Base-by-base conservation (phyloP, 1,140 invertebrate species). In the Eumaeus atala region DNA sequence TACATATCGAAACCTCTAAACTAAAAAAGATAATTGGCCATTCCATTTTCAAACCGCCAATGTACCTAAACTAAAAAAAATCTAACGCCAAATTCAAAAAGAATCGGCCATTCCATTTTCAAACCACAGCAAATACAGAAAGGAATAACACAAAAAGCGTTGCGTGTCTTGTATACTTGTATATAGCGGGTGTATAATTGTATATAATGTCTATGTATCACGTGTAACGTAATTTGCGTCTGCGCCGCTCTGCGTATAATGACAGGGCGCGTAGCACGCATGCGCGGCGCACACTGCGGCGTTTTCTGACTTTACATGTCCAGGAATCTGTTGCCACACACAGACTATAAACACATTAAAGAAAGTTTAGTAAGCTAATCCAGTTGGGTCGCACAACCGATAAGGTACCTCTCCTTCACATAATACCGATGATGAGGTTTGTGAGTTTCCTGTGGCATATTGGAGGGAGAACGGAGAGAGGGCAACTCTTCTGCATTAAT, bases 241-340 rank as follows among this genome's bases (percentile, higher is more conserved):
- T 70, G 72, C 72, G 76, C 61, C 72, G 76, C 61, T 59, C 55
- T 58, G 56, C 55, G 51, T 54, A 54, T 84, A 84, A 84, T 84
- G 70, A 84, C 75, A 84, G 77, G 70, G 70, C 74, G 67, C 66
- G 74, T 77, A 77, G 74, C 77, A 80, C 76, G 80, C 78, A 80
- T 77, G 78, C 74, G 74, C 62, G 36, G 37, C 11, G 9, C 67
- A 67, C 74, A 77, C 72, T 17, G 28, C 35, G 54, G 38, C 64
- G 49, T 61, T 71, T 64, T 64, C 28, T 51, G n/a, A 17, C 9
- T 52, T 9, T 9, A 21, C 3, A n/a, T 34, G 16, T 7, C 10
- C 28, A 17, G 18, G 9, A 12, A 44, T 14, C 1, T 0, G 40
- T 17, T 9, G 2, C 21, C 2, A 28, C 21, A 2, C 6, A 28